phyloP scores from a whole-genome alignment of 2,797 vertebrate genomes.

The Spea hammondii region DNA sequence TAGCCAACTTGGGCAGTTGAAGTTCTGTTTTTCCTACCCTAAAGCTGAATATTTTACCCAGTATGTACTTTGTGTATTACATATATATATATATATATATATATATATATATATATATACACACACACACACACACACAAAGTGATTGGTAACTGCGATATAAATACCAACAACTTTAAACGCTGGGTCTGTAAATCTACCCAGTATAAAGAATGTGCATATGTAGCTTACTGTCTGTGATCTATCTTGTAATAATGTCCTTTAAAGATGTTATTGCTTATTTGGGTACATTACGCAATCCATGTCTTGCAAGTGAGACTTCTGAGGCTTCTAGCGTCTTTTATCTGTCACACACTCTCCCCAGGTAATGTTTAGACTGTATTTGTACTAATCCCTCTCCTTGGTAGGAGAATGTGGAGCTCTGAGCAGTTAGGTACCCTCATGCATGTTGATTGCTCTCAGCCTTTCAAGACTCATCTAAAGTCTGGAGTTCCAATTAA shows the following conservation, averaged over 20 bases:
- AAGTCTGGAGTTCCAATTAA: too few relatives aligned
- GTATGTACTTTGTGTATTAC: too few relatives aligned
- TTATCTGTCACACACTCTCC: conserved; percentile 47
- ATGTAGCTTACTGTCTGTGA: neutral
- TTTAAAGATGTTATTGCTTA: neutral
- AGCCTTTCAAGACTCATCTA: neutral
- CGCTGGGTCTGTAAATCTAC: too few relatives aligned
- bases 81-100: too few relatives aligned
- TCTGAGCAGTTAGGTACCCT: conserved; percentile 31
- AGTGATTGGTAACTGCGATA: too few relatives aligned
- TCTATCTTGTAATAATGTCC: neutral
- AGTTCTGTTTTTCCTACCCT: too few relatives aligned
- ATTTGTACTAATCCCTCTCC: conserved; percentile 43
- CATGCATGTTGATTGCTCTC: conserved; percentile 1
- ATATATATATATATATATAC: too few relatives aligned
- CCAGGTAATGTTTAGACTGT: conserved; percentile 51
- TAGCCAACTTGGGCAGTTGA: too few relatives aligned
- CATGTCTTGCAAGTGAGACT: conserved; percentile 31
- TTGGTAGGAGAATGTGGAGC: conserved; percentile 24
- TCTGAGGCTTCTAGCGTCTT: conserved; percentile 37
- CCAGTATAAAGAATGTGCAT: too few relatives aligned
- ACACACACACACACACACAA: too few relatives aligned
- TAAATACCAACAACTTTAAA: too few relatives aligned
- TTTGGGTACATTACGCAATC: conserved; percentile 5
- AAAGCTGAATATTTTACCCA: too few relatives aligned